These are phyloP conservation scores for Spilosoma lubricipeda DNA, from an alignment of 2,888 invertebrate species.

Conservation along the genomic window DNA sequence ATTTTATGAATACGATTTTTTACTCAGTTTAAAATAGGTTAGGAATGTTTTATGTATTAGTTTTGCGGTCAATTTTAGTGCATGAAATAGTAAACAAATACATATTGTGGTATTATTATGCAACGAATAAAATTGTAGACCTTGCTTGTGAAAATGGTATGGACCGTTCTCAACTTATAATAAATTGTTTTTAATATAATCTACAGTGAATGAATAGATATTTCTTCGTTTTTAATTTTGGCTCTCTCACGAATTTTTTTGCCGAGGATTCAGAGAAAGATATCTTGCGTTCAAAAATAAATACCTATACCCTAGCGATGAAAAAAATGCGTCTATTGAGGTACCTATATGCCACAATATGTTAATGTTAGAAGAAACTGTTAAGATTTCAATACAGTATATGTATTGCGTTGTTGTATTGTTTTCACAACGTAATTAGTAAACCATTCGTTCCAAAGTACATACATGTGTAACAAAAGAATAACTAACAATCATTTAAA, in stretches of 20 bases:
- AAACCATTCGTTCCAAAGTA: background rate
- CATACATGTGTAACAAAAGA: no score
- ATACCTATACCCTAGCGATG: no score
- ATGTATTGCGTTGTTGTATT: background rate
- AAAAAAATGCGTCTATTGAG: no score
- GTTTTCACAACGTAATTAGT: background rate
- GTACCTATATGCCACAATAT: no score
- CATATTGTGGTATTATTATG: background rate
- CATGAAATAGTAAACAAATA: background rate
- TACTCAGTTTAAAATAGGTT: background rate
- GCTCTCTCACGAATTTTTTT: no score
- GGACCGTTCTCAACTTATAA: background rate
- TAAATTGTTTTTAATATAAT: background rate
- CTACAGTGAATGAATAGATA: background rate
- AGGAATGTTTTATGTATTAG: background rate
- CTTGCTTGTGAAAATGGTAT: background rate
- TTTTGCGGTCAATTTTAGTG: background rate
- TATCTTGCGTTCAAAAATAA: no score
- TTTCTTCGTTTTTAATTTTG: no score
- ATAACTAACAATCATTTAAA: background rate
- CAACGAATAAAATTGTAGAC: background rate
- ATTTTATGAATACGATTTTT: background rate
- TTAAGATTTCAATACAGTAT: background rate
- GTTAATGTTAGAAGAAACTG: background rate
- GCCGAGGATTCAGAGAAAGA: no score